Evolutionary conservation across 2,113 vertebrate species (phyloP), one percentile per base, ranked within the genome.

Genomic region (Motacilla tschutschensis): DNA sequence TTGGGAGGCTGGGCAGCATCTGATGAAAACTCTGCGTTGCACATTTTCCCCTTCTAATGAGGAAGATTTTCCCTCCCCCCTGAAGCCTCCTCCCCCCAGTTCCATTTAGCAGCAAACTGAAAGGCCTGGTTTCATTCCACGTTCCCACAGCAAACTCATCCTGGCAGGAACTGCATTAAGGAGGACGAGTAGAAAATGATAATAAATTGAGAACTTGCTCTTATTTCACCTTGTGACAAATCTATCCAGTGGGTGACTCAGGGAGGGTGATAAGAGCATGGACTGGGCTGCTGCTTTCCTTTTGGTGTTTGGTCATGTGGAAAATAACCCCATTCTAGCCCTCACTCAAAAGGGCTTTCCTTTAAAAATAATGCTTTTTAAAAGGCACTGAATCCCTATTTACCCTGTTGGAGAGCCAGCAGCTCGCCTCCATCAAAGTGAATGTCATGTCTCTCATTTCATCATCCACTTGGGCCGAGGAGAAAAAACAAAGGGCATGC

Each of bases 81-180:
- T 13, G 22, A 74, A 82, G 50, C 66, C 41, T 86, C 71, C 58
- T 88, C 81, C 51, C 60, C 75, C 67, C 19, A 46, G 53, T 55
- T 81, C 81, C 79, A 88, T 91, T 94, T 85, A 91, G 82, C 63
- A 55, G 78, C 63, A 79, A 26, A 44, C 86, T 87, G 75, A 90
- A 93, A 91, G 87, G 48, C 75, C 86, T 88, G 90, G 92, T 92
- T 95, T 94, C 88, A 77, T 86, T 93, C 92, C 57, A 17, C 65
- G 93, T 94, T 94, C 93, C 84, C 93, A 94, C 89, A 91, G 84
- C 90, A 95, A 95, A 94, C 87, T 90, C 92, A 74, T 90, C 90
- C 88, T 88, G 92, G 90, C 90, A 94, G 94, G 75, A 82, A 1
- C 88, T 85, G 75, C 93, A 85, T 90, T 87, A 92, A 88, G 64